Evolutionary conservation across 2,888 invertebrate species (phyloP).

Genomic region (Ctenicera cuprea): DNA sequence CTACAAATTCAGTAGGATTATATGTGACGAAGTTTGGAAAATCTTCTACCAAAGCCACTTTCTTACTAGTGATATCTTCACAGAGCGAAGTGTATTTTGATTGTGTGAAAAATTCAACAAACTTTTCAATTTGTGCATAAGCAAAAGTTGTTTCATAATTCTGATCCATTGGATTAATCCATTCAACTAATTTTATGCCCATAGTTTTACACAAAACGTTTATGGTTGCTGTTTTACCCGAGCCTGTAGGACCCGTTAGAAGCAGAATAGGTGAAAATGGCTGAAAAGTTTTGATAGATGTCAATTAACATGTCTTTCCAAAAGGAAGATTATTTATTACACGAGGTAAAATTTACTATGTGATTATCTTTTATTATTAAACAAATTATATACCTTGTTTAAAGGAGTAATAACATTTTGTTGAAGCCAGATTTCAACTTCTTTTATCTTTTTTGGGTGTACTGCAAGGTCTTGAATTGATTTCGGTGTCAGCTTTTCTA

Average conservation of each 20-base stretch:
- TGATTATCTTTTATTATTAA: background rate
- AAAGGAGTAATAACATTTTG: constrained; percentile 54
- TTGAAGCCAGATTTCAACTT: constrained; percentile 82
- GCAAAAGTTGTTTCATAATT: constrained; percentile 74
- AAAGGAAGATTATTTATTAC: too few species aligned
- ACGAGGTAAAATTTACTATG: too few species aligned
- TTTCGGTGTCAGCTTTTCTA: constrained; percentile 78
- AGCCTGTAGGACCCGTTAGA: constrained; percentile 88
- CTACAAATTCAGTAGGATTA: constrained; percentile 79
- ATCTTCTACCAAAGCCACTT: constrained; percentile 85
- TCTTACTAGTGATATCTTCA: constrained; percentile 71
- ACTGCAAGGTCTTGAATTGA: constrained; percentile 81
- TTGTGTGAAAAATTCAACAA: constrained; percentile 85
- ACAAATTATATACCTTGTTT: background rate
- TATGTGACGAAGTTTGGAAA: constrained; percentile 86
- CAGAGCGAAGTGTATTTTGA: constrained; percentile 84
- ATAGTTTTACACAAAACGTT: constrained; percentile 80
- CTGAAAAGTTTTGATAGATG: constrained; percentile 59
- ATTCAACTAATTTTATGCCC: constrained; percentile 80
- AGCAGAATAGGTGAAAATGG: constrained; percentile 77
- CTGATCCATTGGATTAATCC: constrained; percentile 88
- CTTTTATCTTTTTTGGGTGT: constrained; percentile 83
- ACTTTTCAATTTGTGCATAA: constrained; percentile 79
- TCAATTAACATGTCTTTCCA: too few species aligned
- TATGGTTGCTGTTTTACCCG: constrained; percentile 87